These are phyloP conservation scores for Petromus typicus DNA, from an alignment of 2,113 vertebrate species.

Conservation along the genomic window DNA sequence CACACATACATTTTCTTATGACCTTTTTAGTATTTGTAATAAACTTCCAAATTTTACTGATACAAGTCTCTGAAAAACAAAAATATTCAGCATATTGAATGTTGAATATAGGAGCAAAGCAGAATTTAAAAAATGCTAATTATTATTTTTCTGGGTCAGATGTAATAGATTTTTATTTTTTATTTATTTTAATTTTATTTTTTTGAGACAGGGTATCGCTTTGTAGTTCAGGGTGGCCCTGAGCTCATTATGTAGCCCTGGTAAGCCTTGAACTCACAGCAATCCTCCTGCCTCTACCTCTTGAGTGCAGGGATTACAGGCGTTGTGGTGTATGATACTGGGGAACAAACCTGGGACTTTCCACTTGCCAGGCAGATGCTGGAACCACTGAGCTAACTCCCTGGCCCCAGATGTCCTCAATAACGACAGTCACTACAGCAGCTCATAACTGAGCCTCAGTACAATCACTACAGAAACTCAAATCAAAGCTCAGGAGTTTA, in stretches of 20 bases:
- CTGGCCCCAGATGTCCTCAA: background rate
- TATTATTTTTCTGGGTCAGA: conserved; percentile 44
- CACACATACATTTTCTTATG: background rate
- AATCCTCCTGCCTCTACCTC: too few relatives aligned
- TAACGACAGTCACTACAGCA: background rate
- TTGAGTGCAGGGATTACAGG: too few relatives aligned
- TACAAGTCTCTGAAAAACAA: conserved; percentile 25
- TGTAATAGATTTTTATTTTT: background rate
- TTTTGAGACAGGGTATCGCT: too few relatives aligned
- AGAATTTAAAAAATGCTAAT: background rate
- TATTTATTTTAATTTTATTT: too few relatives aligned
- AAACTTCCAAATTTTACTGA: conserved; percentile 46
- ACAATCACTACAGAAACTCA: background rate
- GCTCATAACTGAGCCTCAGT: background rate
- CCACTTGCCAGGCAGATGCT: too few relatives aligned
- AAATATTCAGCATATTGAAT: conserved; percentile 3
- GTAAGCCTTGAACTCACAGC: too few relatives aligned
- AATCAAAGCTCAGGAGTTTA: background rate
- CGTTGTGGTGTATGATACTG: too few relatives aligned
- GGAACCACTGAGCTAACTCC: too few relatives aligned
- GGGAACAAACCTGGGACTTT: too few relatives aligned
- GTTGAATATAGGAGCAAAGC: background rate
- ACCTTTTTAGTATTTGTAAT: conserved; percentile 13
- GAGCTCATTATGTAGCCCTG: too few relatives aligned
- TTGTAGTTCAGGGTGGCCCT: too few relatives aligned